Evolutionary conservation across 2,797 vertebrate species (phyloP).

Genomic region (Microhierax caerulescens): DNA sequence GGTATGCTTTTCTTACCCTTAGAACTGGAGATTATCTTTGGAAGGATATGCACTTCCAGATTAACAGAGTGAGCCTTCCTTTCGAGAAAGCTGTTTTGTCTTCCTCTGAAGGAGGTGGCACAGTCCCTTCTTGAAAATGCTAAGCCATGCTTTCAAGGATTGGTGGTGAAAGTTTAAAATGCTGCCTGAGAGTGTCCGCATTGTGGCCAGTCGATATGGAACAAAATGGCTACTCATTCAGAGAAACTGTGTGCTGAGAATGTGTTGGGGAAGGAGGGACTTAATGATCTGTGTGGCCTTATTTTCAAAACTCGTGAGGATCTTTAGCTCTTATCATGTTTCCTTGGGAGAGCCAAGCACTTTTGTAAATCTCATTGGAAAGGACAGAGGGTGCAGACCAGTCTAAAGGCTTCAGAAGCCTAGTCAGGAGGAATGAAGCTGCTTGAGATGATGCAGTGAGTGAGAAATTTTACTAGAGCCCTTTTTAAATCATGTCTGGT

Average conservation of each 20-base stretch:
- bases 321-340: not conserved
- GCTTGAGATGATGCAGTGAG: not conserved
- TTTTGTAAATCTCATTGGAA: not conserved
- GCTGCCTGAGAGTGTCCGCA: not conserved
- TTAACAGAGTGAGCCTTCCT: not conserved
- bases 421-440: not conserved
- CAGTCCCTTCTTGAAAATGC: not conserved
- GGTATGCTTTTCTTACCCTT: not conserved
- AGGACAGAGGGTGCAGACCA: accelerated
- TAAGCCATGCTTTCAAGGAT: not conserved
- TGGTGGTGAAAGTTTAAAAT: not conserved
- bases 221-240: not conserved
- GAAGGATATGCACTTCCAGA: not conserved
- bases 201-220: not conserved
- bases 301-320: not conserved
- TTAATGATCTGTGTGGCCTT: not conserved
- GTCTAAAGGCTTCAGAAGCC: not conserved
- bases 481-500: not conserved
- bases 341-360: not conserved
- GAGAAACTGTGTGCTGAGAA: not conserved
- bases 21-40: not conserved
- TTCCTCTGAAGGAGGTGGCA: not conserved
- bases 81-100: not conserved
- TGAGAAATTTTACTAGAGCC: not conserved
- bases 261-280: not conserved